Conservation (phyloP, 1,140 invertebrate genomes). For the Portunus trituberculatus region DNA sequence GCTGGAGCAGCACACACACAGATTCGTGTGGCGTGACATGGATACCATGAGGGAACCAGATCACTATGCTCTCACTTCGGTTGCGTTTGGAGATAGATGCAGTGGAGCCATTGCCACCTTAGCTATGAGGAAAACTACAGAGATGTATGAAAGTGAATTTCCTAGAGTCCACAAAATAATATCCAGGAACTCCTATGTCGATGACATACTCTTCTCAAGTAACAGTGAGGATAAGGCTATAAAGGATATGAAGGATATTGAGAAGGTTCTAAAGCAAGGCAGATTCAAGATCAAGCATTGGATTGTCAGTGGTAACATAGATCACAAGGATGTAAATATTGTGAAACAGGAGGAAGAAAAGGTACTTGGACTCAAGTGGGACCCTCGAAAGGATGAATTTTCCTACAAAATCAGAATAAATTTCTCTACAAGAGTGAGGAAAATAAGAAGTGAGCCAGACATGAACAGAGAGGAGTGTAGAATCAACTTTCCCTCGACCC, state of each 20-base stretch:
- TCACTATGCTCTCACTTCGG: conserved; percentile 5
- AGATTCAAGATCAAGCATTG: background rate
- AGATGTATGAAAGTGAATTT: background rate
- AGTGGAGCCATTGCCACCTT: too few relatives aligned
- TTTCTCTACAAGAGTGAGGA: background rate
- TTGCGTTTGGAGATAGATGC: background rate
- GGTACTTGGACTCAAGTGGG: background rate
- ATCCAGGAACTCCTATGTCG: background rate
- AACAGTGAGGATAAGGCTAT: background rate
- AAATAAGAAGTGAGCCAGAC: background rate
- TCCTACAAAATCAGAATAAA: background rate
- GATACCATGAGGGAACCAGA: background rate
- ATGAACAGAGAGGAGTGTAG: background rate
- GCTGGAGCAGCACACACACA: conserved; percentile 22
- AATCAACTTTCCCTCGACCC: background rate
- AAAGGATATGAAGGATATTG: background rate
- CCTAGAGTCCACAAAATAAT: background rate
- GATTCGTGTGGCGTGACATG: background rate
- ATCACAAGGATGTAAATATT: background rate
- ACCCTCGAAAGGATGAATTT: background rate
- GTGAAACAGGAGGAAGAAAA: background rate
- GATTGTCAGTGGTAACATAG: background rate
- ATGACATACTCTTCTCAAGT: too few relatives aligned
- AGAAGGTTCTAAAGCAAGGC: background rate
- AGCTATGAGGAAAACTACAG: background rate